Evolutionary conservation across 2,113 vertebrate species (phyloP).

Genomic region (Glaucomys volans): DNA sequence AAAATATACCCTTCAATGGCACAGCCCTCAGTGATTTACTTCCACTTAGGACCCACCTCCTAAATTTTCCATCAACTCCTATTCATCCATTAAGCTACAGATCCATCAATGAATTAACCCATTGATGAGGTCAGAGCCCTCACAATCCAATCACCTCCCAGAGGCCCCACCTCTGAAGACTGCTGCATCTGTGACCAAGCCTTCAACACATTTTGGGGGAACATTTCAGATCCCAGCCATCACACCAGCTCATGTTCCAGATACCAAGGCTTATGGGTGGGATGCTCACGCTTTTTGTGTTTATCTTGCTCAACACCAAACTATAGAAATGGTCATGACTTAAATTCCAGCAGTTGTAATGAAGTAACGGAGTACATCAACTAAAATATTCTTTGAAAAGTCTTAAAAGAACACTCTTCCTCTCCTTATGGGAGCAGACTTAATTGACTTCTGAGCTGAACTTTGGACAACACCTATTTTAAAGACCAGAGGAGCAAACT

Average conservation of each 20-base stretch:
- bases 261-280: fast-evolving
- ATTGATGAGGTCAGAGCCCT: neutral
- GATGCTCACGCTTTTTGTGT: neutral
- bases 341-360: neutral
- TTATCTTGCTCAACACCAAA: neutral
- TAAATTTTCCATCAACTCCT: neutral
- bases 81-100: neutral
- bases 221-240: neutral
- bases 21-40: neutral
- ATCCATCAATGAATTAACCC: neutral
- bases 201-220: neutral
- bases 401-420: neutral
- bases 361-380: neutral
- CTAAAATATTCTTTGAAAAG: neutral
- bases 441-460: neutral
- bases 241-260: neutral
- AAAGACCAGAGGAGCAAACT: neutral
- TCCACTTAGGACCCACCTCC: neutral
- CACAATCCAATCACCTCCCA: neutral
- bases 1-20: neutral
- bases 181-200: neutral
- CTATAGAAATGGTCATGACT: neutral
- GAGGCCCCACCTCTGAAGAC: neutral
- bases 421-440: neutral
- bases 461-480: constrained; percentile 5